Evolutionary conservation across 2,113 vertebrate species (phyloP), one percentile per base, ranked within the genome.

Genomic region (Panthera uncia): DNA sequence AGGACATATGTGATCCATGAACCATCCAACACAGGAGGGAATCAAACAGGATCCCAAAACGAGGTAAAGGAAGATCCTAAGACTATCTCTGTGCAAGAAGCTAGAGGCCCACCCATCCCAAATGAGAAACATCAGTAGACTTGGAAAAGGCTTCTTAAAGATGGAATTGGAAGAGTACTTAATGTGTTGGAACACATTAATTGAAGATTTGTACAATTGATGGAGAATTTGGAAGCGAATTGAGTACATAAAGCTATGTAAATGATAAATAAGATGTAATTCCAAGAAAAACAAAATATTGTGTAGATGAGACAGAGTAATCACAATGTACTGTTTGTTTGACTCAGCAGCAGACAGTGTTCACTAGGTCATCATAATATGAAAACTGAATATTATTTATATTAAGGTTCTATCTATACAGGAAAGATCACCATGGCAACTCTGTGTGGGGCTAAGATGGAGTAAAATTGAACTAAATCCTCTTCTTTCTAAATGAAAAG

Each of bases 401-500:
- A 16, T 61, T 90, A 31, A 90, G 71, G 38, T 38, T 25, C 2
- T 31, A 92, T 38, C 7, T 66, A 25, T 63, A 41, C 45, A 66
- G 13, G 31, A 73, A 45, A 23, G 55, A 74, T 7, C 5, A 25
- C 33, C 14, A 33, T 21, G 23, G 45, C 31, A 81, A 66, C 18
- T 80, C 45, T 19, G 27, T 19, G 5, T 15, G 0, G 27, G n/a
- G 27, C 4, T 2, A n/a, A 81, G 73, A 66, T 61, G 21, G 36
- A 93, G 29, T 36, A 50, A 81, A 93, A 95, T n/a, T 11, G 1
- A 93, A 81, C 29, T 81, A 38, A 84, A 84, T 61, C 33, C 41
- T 92, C 50, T 55, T 79, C 38, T 57, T 90, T 86, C 66, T 68
- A 41, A 76, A 91, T n/a, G 11, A 48, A 87, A 63, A 95, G n/a